Evolutionary conservation across 2,888 invertebrate species (phyloP), one percentile per base, ranked within the genome.

Genomic region (Epinotia nisella): DNA sequence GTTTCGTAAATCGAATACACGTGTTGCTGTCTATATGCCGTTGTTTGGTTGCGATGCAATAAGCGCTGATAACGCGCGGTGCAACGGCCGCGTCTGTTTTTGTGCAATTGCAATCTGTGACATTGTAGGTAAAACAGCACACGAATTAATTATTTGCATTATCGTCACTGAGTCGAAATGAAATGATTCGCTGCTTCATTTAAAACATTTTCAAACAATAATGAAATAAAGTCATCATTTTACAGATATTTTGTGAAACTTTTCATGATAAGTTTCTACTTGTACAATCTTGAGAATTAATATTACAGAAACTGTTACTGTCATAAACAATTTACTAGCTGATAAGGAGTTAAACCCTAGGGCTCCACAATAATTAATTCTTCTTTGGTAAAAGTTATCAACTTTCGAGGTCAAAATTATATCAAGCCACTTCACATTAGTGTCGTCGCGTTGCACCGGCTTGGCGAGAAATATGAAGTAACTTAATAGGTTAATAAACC

Each of bases 61-160:
- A 53, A 53, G 19, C 71, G 59, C 62, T 56, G 74, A 75, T 64
- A 62, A 60, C 70, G 62, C 72, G 65, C 74, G 56, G 74, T 75
- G 74, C 76, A 76, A 74, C 66, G 76, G 71, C 76, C 76, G 75
- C 59, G 70, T 72, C 72, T 78, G 75, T 78, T 76, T 76, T 78
- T 75, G 74, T 72, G 71, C 75, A 74, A 72, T 75, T 72, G 71
- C 75, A 74, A 72, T 75, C 68, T 55, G 69, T 69, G 61, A 66
- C 71, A 62, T 71, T 56, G 71, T 61, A 55, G 55, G 65, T 71
- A 45, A n/a, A 67, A 71, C 55, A 71, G 35, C n/a, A 55, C 53
- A 67, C 24, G 29, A 56, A 62, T 70, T 17, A 55, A 70, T 70
- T 53, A 65, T 55, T 65, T 65, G 55, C 53, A 55, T 69, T 69